A percentile compares a stretch with the other conserved stretches of the same genome.
Evolutionary conservation across 2,113 vertebrate genomes (phyloP).

Genomic region (Anseranas semipalmata): DNA sequence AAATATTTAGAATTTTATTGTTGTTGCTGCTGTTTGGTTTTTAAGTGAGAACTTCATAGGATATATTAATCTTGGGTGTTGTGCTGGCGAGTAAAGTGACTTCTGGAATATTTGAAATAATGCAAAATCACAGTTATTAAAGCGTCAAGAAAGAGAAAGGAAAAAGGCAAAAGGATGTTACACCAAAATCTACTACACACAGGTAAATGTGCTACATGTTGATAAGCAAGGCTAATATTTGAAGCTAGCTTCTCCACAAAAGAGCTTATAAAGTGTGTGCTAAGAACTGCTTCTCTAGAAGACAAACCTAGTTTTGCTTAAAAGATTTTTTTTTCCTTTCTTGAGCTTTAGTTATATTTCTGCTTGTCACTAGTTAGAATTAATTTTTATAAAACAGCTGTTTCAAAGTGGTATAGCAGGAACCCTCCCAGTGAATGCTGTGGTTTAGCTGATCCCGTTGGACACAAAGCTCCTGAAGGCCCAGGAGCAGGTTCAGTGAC

Average conservation of each 20-base stretch:
- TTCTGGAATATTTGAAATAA: not conserved
- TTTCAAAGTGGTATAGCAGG: not conserved
- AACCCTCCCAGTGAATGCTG: not conserved
- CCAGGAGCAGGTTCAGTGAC: not conserved
- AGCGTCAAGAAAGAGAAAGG: not conserved
- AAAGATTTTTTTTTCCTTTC: not conserved
- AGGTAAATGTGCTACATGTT: not conserved
- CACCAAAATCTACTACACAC: not conserved
- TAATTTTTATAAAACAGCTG: not conserved
- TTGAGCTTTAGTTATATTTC: not conserved
- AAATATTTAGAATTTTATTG: not conserved
- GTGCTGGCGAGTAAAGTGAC: constrained; percentile 3
- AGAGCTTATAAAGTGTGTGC: not conserved
- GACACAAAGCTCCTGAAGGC: not conserved
- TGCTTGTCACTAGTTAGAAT: not conserved
- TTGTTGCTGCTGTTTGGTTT: not conserved
- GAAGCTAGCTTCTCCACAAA: not conserved
- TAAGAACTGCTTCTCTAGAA: not conserved
- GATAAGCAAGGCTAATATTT: constrained; percentile 7
- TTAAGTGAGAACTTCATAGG: not conserved
- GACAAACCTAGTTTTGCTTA: not conserved
- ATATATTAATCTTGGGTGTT: not conserved
- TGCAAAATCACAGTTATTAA: not conserved
- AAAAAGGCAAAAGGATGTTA: not conserved
- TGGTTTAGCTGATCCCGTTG: accelerated